A percentile compares a stretch with the other conserved stretches of the same genome.
phyloP scores from a whole-genome alignment of 2,113 vertebrate genomes.

The Aldabrachelys gigantea region DNA sequence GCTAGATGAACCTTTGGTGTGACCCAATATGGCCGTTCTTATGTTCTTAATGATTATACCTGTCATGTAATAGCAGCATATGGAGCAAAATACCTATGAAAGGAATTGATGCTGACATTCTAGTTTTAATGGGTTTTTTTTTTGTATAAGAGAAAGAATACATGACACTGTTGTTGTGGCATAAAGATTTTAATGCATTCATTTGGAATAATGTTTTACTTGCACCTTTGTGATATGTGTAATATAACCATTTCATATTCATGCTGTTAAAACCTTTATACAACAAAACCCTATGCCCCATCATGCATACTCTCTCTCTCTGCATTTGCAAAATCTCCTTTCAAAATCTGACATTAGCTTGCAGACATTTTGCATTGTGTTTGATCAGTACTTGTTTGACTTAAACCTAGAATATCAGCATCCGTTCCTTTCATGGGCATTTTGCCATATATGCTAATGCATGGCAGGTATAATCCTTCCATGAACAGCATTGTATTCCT shows the following conservation, averaged over 20 bases:
- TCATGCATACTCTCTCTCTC: neutral
- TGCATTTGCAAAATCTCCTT: neutral
- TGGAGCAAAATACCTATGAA: too few relatives aligned
- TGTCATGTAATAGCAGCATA: too few relatives aligned
- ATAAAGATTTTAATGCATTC: neutral
- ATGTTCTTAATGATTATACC: too few relatives aligned
- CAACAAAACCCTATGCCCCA: neutral
- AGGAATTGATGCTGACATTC: too few relatives aligned
- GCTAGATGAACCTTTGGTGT: too few relatives aligned
- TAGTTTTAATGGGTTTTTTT: too few relatives aligned
- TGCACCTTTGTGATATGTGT: neutral
- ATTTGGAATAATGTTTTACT: neutral
- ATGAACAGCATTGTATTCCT: neutral
- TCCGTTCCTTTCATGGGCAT: neutral
- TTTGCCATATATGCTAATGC: neutral
- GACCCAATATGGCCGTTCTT: too few relatives aligned
- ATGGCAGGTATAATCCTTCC: neutral
- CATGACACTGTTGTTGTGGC: neutral
- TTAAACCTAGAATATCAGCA: neutral
- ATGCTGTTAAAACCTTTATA: neutral
- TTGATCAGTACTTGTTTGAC: slow-evolving; percentile 2
- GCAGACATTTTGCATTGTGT: neutral
- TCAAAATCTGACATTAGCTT: neutral
- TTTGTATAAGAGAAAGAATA: neutral
- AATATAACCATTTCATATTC: neutral